Percentiles rank a stretch among this genome's conserved stretches.
phyloP scores from a whole-genome alignment of 2,888 invertebrate genomes.

The Ommatoiulus sabulosus region DNA sequence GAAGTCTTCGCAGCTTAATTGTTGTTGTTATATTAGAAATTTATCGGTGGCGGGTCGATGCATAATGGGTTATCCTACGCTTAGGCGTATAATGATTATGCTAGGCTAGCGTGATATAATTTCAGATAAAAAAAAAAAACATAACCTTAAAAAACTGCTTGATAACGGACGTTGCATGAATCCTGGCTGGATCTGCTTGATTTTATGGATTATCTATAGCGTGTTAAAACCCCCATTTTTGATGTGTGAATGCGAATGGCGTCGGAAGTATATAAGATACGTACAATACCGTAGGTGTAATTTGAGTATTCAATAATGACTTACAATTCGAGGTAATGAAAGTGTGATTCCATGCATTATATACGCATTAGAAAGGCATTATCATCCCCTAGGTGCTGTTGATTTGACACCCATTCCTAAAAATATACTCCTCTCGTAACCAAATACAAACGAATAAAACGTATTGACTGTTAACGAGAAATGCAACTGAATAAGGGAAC shows the following conservation, averaged over 20 bases:
- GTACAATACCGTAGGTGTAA: not conserved
- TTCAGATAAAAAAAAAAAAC: not conserved
- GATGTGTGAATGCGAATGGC: not conserved
- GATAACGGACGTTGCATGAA: constrained; percentile 38
- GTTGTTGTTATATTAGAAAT: constrained; percentile 4
- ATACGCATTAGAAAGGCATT: not conserved
- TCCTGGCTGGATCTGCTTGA: constrained; percentile 48
- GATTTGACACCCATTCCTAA: not conserved
- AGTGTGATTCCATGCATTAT: constrained; percentile 41
- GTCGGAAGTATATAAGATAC: not conserved
- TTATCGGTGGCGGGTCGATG: constrained; percentile 4
- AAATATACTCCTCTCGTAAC: not conserved
- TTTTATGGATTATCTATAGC: constrained; percentile 44
- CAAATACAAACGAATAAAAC: not conserved
- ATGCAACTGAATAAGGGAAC: too few species aligned
- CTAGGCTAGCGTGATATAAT: constrained; percentile 34
- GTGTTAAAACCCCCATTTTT: constrained; percentile 37
- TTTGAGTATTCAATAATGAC: constrained; percentile 8
- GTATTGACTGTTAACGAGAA: not conserved
- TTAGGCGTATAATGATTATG: not conserved
- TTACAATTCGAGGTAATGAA: not conserved
- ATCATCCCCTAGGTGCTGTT: not conserved
- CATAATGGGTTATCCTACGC: constrained; percentile 32
- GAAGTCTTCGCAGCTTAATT: not conserved
- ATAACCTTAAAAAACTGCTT: not conserved